Evolutionary conservation across 2,888 invertebrate genomes (phyloP), one percentile per base, ranked within the genome.

Genomic region (Mythimna lalbum): DNA sequence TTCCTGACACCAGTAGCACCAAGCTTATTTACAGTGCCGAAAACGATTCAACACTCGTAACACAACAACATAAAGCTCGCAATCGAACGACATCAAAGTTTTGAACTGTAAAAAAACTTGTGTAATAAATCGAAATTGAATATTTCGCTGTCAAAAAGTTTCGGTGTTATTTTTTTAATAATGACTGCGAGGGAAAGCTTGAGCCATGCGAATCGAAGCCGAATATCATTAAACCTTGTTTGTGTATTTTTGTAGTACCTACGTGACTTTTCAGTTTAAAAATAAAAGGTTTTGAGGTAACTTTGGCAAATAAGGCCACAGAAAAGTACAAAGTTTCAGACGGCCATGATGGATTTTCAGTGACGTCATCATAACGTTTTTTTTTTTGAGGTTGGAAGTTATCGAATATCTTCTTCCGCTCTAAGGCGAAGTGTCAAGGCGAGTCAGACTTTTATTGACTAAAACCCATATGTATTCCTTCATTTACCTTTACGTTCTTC

Each of bases 131-230:
- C 69, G 77, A 83, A 81, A 84, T 84, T 84, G 80, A 84, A 84
- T 86, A 83, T 84, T 78, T 67, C 64, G 81, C 60, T 76, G 84
- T 83, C 78, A 80, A 77, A 77, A 85, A 84, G 78, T 80, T 83
- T 75, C 19, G 50, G 66, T 76, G 71, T 78, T 80, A 66, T 84
- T 85, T 84, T 83, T 84, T 83, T 73, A 65, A 78, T 77, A 83
- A 81, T 81, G 74, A 71, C 63, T 55, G 17, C 33, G 14, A n/a
- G 68, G 68, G 64, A 74, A 67, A 74, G 70, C 63, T 71, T 73
- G 52, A 52, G 63, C 60, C 69, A 39, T 56, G 67, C 70, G 75
- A 69, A 69, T 69, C 66, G 67, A 57, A 69, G 63, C 55, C 21
- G 71, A 70, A 72, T 74, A 55, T 67, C 49, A 70, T 79, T 64